Conservation (phyloP, 2,797 vertebrate genomes). For the Rhinichthys osculus region DNA sequence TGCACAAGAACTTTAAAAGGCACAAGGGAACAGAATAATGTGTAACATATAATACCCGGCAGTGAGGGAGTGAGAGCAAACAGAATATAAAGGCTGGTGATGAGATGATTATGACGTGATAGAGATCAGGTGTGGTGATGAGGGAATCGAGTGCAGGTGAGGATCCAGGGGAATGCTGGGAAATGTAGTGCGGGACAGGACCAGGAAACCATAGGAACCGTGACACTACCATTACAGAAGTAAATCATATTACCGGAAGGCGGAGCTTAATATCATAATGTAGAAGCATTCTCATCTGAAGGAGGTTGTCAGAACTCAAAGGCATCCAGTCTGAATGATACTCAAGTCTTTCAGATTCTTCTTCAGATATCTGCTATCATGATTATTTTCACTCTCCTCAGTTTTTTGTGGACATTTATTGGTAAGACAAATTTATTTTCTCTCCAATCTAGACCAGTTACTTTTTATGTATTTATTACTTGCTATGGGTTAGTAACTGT, state of each 20-base stretch:
- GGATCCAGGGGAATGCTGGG: too few relatives aligned
- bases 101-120: too few relatives aligned
- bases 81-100: too few relatives aligned
- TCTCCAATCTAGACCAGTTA: not conserved
- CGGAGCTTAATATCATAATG: not conserved
- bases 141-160: too few relatives aligned
- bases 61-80: too few relatives aligned
- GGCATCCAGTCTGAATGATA: not conserved
- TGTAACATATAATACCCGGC: too few relatives aligned
- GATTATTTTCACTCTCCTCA: conserved; percentile 24
- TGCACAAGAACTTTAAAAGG: too few relatives aligned
- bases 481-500: accelerated
- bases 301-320: not conserved
- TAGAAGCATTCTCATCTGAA: not conserved
- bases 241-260: not conserved
- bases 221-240: not conserved
- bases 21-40: too few relatives aligned
- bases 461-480: not conserved
- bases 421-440: not conserved
- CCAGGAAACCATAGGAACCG: too few relatives aligned
- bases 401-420: not conserved
- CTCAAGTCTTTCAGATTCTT: not conserved
- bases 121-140: too few relatives aligned
- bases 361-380: not conserved
- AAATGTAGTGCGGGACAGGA: too few relatives aligned